Base-by-base conservation (phyloP, 2,797 vertebrate genomes). In the Zenarchopterus dispar region DNA sequence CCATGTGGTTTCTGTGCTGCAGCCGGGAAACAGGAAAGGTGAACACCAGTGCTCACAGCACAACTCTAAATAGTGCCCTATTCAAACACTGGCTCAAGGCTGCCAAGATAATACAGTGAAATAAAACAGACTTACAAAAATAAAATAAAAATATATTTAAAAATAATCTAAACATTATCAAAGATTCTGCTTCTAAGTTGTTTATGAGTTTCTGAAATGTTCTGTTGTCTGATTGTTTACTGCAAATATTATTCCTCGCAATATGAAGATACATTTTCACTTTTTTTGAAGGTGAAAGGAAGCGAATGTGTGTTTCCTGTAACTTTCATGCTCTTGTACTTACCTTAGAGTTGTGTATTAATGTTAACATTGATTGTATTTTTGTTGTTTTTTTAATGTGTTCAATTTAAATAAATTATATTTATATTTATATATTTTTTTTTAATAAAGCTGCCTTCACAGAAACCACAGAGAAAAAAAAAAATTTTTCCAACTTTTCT, bases 21-120 rank as follows among this genome's bases (percentile, higher is more conserved):
- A 86, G 79, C 76, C 65, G 80, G 68, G 77, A 92, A 88, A 88
- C 67, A 81, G 79, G 75, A 84, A 85, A 93, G 90, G 90, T 94
- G 93, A 92, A 92, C 72, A 62, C 82, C 73, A 86, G 78, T 52
- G 87, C 91, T 92, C 72, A 82, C 85, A 91, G 91, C 85, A 55
- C 64, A 78, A 78, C 84, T 87, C 87, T 88, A 84, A 84, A 86
- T 70, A 78, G 53, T 82, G 86, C 91, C 88, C 90, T 85, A 73
- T 75, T 67, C 69, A 80, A 88, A 80, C 87, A 81, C 75, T 89
- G 87, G 89, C 85, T 85, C 80, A 88, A 85, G 88, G 88, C 90
- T 90, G 90, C 81, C 76, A 84, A 86, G 76, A 85, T 58, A 86
- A 62, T 57, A 77, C 5, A 65, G 82, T 69, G 69, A 84, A 84